Percentiles rank a stretch among this genome's conserved stretches.
Evolutionary conservation across 1,140 invertebrate species (phyloP).

Genomic region (Lordiphosa clarofinis): DNA sequence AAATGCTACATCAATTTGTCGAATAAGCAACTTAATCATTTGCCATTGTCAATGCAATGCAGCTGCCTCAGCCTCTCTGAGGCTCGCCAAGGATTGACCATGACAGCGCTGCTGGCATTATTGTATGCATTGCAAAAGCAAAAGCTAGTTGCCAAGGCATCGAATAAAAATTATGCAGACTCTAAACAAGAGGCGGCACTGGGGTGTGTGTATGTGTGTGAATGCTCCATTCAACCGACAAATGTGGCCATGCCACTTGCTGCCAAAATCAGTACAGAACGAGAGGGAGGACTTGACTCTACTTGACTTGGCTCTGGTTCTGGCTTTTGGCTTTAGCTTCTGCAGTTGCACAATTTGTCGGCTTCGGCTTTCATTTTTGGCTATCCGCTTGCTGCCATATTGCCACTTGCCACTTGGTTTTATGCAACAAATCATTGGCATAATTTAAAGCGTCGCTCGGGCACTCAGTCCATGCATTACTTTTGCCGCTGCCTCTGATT

Average conservation of each 20-base stretch:
- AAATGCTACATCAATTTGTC: constrained; percentile 67
- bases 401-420: constrained; percentile 72
- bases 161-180: constrained; percentile 73
- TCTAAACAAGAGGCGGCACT: constrained; percentile 33
- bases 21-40: constrained; percentile 77
- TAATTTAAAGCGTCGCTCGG: constrained; percentile 64
- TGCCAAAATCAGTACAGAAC: constrained; percentile 65
- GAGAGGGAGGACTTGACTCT: constrained; percentile 4
- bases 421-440: constrained; percentile 77
- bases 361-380: constrained; percentile 61
- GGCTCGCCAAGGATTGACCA: constrained; percentile 4
- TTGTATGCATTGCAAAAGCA: constrained; percentile 26
- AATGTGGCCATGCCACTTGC: constrained; percentile 74
- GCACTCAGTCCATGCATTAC: constrained; percentile 11
- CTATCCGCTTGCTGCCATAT: constrained; percentile 56
- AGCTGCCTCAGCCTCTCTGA: constrained; percentile 27
- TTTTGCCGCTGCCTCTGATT: not conserved
- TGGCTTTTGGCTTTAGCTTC: constrained; percentile 4
- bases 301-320: constrained; percentile 55
- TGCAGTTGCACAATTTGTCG: constrained; percentile 16
- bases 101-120: constrained; percentile 12
- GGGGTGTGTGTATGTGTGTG: constrained; percentile 4
- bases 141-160: constrained; percentile 51
- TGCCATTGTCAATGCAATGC: constrained; percentile 63
- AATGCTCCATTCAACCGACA: constrained; percentile 58